Conservation (phyloP, 2,113 vertebrate genomes). For the Xiphias gladius region DNA sequence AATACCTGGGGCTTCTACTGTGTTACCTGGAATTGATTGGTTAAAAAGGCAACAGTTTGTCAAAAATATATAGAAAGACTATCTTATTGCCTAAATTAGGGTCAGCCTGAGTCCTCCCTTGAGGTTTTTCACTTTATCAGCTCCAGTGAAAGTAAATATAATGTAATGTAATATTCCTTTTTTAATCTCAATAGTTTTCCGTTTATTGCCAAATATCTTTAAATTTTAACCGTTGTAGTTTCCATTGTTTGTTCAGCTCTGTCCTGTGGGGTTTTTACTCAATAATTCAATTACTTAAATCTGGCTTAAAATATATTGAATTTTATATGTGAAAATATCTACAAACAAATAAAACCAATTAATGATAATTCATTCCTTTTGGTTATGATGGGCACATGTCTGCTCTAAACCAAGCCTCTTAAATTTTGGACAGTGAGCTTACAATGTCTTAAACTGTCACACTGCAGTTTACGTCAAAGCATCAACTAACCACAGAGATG, state of each 20-base stretch:
- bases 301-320: neutral
- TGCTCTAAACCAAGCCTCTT: neutral
- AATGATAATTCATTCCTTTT: neutral
- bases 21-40: neutral
- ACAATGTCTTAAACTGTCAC: neutral
- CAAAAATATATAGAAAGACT: neutral
- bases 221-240: neutral
- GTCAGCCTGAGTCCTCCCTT: neutral
- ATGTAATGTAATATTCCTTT: neutral
- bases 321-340: neutral
- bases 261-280: neutral
- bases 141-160: neutral
- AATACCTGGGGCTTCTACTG: neutral
- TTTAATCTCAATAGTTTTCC: neutral
- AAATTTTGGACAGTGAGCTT: neutral
- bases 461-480: conserved; percentile 20
- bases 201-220: neutral
- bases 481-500: conserved; percentile 18
- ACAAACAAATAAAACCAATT: neutral
- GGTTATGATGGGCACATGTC: neutral
- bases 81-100: neutral
- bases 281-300: neutral
- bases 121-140: neutral
- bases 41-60: neutral
- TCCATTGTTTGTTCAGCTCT: neutral